These are phyloP conservation scores for Muschampia staudingeri DNA, from an alignment of 2,888 invertebrate genomes.

Conservation along the genomic window DNA sequence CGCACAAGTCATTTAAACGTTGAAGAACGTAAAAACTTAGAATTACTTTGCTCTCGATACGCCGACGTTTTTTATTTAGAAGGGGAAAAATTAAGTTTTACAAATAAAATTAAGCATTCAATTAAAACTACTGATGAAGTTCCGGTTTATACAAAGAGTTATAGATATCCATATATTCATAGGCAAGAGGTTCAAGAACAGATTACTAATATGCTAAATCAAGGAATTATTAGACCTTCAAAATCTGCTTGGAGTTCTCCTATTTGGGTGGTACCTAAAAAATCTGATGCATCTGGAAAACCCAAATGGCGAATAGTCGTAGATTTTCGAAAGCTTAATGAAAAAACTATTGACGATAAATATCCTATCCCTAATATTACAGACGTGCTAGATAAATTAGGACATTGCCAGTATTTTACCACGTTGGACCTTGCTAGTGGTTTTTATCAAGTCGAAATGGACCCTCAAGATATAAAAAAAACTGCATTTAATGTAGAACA, in stretches of 20 bases:
- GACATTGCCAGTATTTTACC: slow-evolving; percentile 60
- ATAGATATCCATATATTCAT: background rate
- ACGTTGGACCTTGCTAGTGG: slow-evolving; percentile 64
- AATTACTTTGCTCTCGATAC: background rate
- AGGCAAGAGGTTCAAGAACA: too few species aligned
- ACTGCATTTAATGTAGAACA: slow-evolving; percentile 58
- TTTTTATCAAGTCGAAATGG: slow-evolving; percentile 53
- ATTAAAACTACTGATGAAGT: background rate
- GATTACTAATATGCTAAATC: too few species aligned
- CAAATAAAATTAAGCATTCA: background rate
- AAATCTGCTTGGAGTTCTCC: too few species aligned
- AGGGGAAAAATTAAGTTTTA: background rate
- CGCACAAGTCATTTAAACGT: background rate
- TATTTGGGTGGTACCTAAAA: too few species aligned
- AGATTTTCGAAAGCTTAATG: too few species aligned
- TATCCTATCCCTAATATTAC: too few species aligned
- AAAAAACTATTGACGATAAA: too few species aligned
- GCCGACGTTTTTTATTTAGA: background rate
- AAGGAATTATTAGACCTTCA: too few species aligned
- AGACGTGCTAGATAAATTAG: too few species aligned
- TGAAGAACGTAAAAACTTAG: background rate
- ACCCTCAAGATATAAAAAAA: slow-evolving; percentile 44
- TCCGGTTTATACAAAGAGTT: background rate
- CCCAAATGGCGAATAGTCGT: too few species aligned
- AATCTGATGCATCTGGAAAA: too few species aligned